Evolutionary conservation across 2,888 invertebrate genomes (phyloP).

Genomic region (Villa cingulata): DNA sequence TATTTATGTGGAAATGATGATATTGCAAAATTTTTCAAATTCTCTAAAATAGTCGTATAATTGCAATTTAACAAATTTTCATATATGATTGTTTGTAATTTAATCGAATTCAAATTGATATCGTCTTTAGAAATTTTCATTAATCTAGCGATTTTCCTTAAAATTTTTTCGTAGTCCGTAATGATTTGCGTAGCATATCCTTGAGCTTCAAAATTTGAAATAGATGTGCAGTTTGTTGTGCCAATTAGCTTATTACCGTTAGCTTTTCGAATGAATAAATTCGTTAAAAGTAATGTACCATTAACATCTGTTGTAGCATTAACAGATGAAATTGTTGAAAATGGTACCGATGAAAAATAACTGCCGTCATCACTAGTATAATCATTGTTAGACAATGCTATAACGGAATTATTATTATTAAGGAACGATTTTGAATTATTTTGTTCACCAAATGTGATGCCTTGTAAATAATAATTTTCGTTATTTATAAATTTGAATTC

Average conservation of each 20-base stretch:
- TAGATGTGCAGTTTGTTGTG: background rate
- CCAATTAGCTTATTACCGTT: background rate
- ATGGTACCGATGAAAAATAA: background rate
- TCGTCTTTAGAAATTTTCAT: background rate
- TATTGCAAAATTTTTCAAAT: background rate
- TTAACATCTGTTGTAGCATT: background rate
- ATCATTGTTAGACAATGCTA: background rate
- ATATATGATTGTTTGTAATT: background rate
- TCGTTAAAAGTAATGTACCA: background rate
- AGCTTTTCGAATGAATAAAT: background rate
- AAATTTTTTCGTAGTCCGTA: background rate
- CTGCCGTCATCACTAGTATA: background rate
- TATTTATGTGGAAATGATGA: no score
- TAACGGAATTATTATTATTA: background rate
- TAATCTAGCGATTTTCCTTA: background rate
- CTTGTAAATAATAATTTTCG: no score
- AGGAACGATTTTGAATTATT: background rate
- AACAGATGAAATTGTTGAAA: background rate
- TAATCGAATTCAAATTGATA: background rate
- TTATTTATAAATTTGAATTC: no score
- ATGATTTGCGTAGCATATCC: background rate
- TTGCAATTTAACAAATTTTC: background rate
- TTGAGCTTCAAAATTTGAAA: background rate
- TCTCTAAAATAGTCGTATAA: background rate
- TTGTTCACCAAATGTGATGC: background rate